Evolutionary conservation across 2,113 vertebrate genomes (phyloP).

Genomic region (Todiramphus chloris): DNA sequence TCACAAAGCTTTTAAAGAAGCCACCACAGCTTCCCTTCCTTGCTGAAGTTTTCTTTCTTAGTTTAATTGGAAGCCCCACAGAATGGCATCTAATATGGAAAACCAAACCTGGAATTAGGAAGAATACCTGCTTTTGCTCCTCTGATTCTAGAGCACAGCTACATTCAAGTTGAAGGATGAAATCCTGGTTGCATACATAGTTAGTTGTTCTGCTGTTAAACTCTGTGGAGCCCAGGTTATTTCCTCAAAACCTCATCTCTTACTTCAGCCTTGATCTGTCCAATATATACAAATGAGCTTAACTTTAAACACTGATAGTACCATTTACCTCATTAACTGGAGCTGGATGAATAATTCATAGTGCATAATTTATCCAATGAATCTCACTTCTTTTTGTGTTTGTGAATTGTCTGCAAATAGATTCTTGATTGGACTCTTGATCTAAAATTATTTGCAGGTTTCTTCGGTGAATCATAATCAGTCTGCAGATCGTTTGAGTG

Average conservation of each 20-base stretch:
- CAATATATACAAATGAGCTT: slow-evolving; percentile 55
- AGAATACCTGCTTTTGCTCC: not conserved
- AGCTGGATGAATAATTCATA: slow-evolving; percentile 60
- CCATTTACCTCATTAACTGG: slow-evolving; percentile 61
- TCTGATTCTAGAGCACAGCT: not conserved
- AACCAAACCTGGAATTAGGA: not conserved
- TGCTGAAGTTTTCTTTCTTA: not conserved
- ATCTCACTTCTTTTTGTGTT: slow-evolving; percentile 63
- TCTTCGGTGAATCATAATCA: slow-evolving; percentile 47
- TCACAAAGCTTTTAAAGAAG: not conserved
- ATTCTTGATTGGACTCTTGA: slow-evolving; percentile 64
- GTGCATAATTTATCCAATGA: slow-evolving; percentile 42
- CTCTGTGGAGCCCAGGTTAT: not conserved
- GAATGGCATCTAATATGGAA: not conserved
- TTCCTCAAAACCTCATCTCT: not conserved
- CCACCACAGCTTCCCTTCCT: not conserved
- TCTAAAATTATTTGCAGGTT: slow-evolving; percentile 60
- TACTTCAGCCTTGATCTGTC: not conserved
- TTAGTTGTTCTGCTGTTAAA: not conserved
- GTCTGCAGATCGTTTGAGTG: not conserved
- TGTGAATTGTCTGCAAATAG: slow-evolving; percentile 68
- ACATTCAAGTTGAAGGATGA: not conserved
- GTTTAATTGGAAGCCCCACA: not conserved
- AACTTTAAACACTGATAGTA: slow-evolving; percentile 64
- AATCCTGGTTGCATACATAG: not conserved